Conservation (phyloP, 92 coral and sea anemone genomes). For the Actinernus sp. region DNA sequence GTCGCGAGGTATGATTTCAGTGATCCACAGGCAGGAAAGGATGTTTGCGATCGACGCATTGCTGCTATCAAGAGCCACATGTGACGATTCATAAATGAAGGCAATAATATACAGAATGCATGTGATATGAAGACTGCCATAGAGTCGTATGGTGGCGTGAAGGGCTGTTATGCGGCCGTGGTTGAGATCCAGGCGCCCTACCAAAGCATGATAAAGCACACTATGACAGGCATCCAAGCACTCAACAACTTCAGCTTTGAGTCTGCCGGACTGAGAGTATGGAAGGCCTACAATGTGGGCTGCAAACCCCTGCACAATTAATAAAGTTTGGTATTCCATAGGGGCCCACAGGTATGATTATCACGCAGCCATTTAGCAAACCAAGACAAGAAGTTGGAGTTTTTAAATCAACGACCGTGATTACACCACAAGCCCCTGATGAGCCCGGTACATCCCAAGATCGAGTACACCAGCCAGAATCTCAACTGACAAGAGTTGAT, state of each 20-base stretch:
- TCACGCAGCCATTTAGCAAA: slow-evolving; percentile 1
- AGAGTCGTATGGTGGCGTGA: slow-evolving; percentile 35
- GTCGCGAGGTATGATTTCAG: slow-evolving; percentile 13
- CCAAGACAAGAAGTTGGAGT: not conserved
- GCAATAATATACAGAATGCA: slow-evolving; percentile 1
- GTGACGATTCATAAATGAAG: slow-evolving; percentile 8
- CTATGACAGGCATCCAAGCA: slow-evolving; percentile 16
- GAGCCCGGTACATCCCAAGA: not conserved
- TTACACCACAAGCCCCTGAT: not conserved
- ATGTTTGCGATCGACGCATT: slow-evolving; percentile 8
- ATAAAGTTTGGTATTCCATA: slow-evolving; percentile 8
- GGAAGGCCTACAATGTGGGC: slow-evolving; percentile 21
- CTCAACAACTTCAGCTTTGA: slow-evolving; percentile 28
- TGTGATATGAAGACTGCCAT: slow-evolving; percentile 58
- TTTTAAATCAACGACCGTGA: no score
- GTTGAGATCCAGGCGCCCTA: not conserved
- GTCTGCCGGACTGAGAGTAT: slow-evolving; percentile 13
- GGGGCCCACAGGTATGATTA: slow-evolving; percentile 12
- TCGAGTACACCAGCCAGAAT: no score
- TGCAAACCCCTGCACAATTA: slow-evolving; percentile 3
- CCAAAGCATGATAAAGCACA: slow-evolving; percentile 18
- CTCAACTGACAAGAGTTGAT: no score
- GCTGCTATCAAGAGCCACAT: slow-evolving; percentile 18
- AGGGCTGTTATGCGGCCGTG: slow-evolving; percentile 27
- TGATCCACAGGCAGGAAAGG: slow-evolving; percentile 12